Evolutionary conservation across 2,888 invertebrate genomes (phyloP), one percentile per base, ranked within the genome.

Genomic region (Agriopis leucophaearia): DNA sequence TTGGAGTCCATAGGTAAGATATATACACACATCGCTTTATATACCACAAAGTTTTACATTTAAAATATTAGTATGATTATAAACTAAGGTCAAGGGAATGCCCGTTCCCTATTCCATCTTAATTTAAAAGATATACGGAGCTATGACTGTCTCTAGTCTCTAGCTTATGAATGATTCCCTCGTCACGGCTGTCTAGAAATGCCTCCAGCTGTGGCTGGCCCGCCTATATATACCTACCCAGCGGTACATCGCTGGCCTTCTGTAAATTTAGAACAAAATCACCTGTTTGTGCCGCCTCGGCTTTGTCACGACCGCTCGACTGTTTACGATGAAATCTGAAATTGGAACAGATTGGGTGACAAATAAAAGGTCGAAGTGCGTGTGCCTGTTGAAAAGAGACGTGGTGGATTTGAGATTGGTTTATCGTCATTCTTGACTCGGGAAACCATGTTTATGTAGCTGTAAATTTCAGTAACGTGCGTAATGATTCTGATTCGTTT

Each of bases 211-310:
- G 51, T 15, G 12, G 42, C 16, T 42, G 13, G 38, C 48, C 36
- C 47, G 56, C 64, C 57, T 66, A 71, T 74, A 71, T 68, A 71
- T 74, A 74, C 71, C 55, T 40, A 50, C 71, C 50, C 44, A 48
- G 50, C 45, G 10, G 12, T n/a, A 13, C 54, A 45, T 57, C 40
- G 57, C 55, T n/a, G 69, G 74, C 75, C 75, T 74, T 72, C 71
- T 66, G 56, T 73, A 75, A 74, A 69, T 74, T 68, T 75, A 75
- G 72, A 72, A 72, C 67, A 27, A 69, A 75, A 71, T 74, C 74
- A 75, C 74, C 72, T 74, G 75, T 70, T 75, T 71, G 68, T 64
- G 36, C 15, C 60, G 60, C 44, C 52, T 9, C 52, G 38, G 68
- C 69, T 75, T 74, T 74, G 72, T 75, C 72, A 72, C 69, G 64